phyloP scores from a whole-genome alignment of 2,888 invertebrate genomes.

The Parascotia fuliginaria region DNA sequence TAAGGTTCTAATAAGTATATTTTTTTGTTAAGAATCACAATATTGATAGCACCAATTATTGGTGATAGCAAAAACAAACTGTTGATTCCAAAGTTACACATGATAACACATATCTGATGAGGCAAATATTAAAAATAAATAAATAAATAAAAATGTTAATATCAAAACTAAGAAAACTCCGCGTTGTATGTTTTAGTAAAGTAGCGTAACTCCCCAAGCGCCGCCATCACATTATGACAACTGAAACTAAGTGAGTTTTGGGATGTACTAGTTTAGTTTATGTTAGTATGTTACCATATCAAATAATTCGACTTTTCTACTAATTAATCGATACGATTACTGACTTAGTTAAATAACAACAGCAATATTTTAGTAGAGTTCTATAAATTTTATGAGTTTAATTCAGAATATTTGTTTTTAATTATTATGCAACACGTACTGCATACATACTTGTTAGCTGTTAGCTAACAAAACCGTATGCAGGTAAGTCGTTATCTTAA shows the following conservation, averaged over 20 bases:
- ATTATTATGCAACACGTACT: no score
- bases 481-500: no score
- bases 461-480: no score
- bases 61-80: slow-evolving; percentile 48
- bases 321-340: neutral
- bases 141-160: slow-evolving; percentile 42
- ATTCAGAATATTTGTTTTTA: no score
- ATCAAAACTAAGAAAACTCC: slow-evolving; percentile 59
- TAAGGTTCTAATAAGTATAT: slow-evolving; percentile 67
- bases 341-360: neutral
- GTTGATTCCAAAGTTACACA: slow-evolving; percentile 54
- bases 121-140: slow-evolving; percentile 35
- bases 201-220: slow-evolving; percentile 78
- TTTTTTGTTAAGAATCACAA: slow-evolving; percentile 65
- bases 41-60: slow-evolving; percentile 74
- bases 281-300: slow-evolving; percentile 1
- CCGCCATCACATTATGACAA: slow-evolving; percentile 78
- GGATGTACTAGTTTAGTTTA: slow-evolving; percentile 13
- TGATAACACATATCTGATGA: slow-evolving; percentile 39
- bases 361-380: neutral
- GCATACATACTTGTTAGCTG: no score
- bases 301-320: neutral
- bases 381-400: no score
- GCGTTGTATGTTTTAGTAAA: slow-evolving; percentile 67
- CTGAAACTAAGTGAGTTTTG: no score